phyloP scores from a whole-genome alignment of 2,797 vertebrate genomes.

The Dermochelys coriacea region DNA sequence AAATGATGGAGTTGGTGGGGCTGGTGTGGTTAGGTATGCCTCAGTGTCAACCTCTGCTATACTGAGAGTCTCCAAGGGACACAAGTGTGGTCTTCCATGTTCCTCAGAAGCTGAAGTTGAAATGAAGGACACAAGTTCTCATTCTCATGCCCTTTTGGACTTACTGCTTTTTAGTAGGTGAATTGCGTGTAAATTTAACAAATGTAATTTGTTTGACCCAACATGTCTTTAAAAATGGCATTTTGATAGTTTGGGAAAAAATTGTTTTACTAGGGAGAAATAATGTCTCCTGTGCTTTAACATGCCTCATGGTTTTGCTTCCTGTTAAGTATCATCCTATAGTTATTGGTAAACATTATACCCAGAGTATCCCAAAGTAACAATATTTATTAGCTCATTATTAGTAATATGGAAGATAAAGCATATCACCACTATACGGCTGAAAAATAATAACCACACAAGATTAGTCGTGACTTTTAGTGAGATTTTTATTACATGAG shows the following conservation, averaged over 20 bases:
- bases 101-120: not conserved
- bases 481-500: not conserved
- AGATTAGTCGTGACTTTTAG: not conserved
- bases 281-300: not conserved
- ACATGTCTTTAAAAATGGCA: not conserved
- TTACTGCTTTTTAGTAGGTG: not conserved
- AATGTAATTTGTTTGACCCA: not conserved
- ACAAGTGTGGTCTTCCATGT: not conserved
- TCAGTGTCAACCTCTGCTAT: rapidly evolving
- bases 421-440: rapidly evolving
- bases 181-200: not conserved
- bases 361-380: not conserved
- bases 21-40: not conserved
- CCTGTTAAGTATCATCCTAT: rapidly evolving
- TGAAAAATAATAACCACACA: rapidly evolving
- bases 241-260: not conserved
- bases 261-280: not conserved
- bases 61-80: not conserved
- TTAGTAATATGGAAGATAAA: not conserved
- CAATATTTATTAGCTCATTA: not conserved
- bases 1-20: not conserved
- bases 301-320: not conserved
- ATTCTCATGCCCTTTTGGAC: not conserved
- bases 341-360: not conserved
- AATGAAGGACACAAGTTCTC: not conserved